These are phyloP conservation scores for Hetaerina americana DNA, from an alignment of 1,140 invertebrate species.

Conservation along the genomic window DNA sequence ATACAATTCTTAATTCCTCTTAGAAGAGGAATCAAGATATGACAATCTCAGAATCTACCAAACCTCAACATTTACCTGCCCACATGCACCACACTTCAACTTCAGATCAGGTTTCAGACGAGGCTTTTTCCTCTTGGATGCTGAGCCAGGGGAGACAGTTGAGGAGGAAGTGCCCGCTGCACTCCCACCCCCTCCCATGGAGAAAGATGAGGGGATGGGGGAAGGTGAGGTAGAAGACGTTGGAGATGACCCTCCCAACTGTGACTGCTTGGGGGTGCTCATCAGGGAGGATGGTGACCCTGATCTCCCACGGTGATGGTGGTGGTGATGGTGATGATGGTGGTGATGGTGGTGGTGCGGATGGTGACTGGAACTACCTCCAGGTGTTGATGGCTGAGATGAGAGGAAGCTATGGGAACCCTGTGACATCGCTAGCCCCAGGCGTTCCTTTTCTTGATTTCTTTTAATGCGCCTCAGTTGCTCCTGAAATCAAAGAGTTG, in stretches of 20 bases:
- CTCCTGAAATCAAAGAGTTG: constrained; percentile 35
- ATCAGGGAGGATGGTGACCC: constrained; percentile 24
- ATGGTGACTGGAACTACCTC: no score
- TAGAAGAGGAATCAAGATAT: no score
- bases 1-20: no score
- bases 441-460: constrained; percentile 74
- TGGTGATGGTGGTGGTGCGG: constrained; percentile 13
- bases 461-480: constrained; percentile 85
- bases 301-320: constrained; percentile 19
- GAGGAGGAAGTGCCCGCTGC: constrained; percentile 21
- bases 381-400: background rate
- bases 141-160: constrained; percentile 2
- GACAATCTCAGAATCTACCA: no score
- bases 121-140: constrained; percentile 55
- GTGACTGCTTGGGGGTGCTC: background rate
- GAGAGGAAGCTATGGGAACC: background rate
- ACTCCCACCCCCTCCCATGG: background rate
- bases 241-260: background rate
- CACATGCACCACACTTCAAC: constrained; percentile 91
- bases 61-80: constrained; percentile 65
- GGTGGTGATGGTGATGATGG: constrained; percentile 22
- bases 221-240: background rate
- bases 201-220: background rate
- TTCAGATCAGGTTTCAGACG: constrained; percentile 83
- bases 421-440: constrained; percentile 22